These are phyloP conservation scores for Lasioglossum vierecki DNA, from an alignment of 2,888 invertebrate species.

Conservation along the genomic window DNA sequence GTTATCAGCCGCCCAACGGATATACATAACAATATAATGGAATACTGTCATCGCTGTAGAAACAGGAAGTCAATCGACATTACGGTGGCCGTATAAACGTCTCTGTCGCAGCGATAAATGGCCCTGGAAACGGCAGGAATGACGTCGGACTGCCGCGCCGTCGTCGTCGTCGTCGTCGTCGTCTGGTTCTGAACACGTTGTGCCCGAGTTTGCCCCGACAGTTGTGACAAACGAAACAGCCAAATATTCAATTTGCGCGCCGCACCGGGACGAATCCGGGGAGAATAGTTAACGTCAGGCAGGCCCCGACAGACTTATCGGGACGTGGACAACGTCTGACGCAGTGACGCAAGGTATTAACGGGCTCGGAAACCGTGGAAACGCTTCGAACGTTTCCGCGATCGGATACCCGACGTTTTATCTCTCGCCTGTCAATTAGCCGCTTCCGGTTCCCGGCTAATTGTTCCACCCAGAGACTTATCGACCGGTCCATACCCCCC, in stretches of 20 bases:
- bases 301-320: conserved; percentile 50
- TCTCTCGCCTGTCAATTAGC: conserved; percentile 48
- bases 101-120: conserved; percentile 27
- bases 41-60: neutral
- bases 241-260: conserved; percentile 51
- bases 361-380: conserved; percentile 23
- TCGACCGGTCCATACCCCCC: neutral
- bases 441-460: conserved; percentile 18
- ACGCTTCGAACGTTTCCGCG: conserved; percentile 18
- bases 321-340: conserved; percentile 35
- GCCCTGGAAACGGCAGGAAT: conserved; percentile 13
- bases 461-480: conserved; percentile 20
- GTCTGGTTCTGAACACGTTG: neutral
- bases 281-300: conserved; percentile 39
- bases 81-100: conserved; percentile 6
- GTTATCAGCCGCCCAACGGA: neutral
- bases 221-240: conserved; percentile 55
- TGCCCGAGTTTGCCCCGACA: conserved; percentile 30
- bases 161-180: neutral
- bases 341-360: conserved; percentile 35
- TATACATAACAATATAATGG: neutral
- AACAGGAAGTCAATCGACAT: conserved; percentile 32
- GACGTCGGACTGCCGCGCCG: neutral
- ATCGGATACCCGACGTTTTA: conserved; percentile 40
- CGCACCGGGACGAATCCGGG: conserved; percentile 19